A percentile compares a stretch with the other conserved stretches of the same genome.
These are phyloP conservation scores for Hemicordylus capensis DNA, from an alignment of 2,113 vertebrate genomes.

Conservation along the genomic window DNA sequence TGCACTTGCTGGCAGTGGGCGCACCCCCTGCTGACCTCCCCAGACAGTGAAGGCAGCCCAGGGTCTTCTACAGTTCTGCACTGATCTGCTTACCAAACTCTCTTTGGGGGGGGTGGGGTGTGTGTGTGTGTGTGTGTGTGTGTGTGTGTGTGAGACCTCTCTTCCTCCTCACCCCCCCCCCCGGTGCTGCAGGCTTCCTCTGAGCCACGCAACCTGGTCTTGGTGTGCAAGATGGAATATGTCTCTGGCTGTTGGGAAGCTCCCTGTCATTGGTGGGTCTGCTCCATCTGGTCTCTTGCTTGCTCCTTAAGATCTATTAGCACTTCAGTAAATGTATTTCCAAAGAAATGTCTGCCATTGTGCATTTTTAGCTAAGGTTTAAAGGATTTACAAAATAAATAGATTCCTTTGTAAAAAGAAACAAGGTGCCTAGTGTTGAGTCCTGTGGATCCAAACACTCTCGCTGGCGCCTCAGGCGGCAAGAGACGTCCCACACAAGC, in stretches of 20 bases:
- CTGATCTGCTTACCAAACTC: no score
- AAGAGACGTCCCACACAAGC: no score
- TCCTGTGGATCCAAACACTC: no score
- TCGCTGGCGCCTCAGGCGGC: no score
- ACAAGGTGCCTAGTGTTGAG: not conserved
- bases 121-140: no score
- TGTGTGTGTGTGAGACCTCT: no score
- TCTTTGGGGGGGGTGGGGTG: no score
- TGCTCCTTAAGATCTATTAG: slow-evolving; percentile 54
- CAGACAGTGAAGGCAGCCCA: no score
- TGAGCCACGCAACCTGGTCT: not conserved
- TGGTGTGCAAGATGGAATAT: not conserved
- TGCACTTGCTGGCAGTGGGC: not conserved
- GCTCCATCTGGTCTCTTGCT: slow-evolving; percentile 47
- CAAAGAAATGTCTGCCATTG: slow-evolving; percentile 66
- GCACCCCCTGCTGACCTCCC: no score
- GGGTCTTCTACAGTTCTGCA: no score
- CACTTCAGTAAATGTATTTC: slow-evolving; percentile 65
- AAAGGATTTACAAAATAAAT: slow-evolving; percentile 65
- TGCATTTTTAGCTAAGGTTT: slow-evolving; percentile 71
- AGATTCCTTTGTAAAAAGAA: slow-evolving; percentile 60
- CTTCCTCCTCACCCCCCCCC: no score
- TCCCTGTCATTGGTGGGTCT: not conserved
- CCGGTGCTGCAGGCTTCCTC: slow-evolving; percentile 57
- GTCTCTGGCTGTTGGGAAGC: slow-evolving; percentile 24